Evolutionary conservation across 2,797 vertebrate species (phyloP), one percentile per base, ranked within the genome.

Genomic region (Sebastes ruberrimus): DNA sequence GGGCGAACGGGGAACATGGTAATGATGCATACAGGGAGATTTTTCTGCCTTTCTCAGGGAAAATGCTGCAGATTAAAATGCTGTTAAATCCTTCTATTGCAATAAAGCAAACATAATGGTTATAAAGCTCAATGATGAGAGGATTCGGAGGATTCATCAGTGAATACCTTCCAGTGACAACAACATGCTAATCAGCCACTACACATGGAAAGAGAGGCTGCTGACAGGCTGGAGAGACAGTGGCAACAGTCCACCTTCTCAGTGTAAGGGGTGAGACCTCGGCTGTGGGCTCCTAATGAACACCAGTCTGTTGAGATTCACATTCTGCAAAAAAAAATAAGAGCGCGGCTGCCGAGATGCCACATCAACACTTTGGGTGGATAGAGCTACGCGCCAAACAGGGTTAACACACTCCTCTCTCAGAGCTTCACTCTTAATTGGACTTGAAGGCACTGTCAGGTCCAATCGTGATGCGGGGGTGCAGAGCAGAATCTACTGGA

Each of bases 361-460:
- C 78, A 78, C 93, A 88, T 92, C 91, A 88, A 88, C 91, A 90
- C 92, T 86, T 92, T 89, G 84, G 88, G 86, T 81, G 86, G 88
- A 86, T 59, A 89, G 86, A 80, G 87, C 83, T 77, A 32, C 20
- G 66, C 62, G 78, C 86, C 92, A 91, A 91, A 88, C 86, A 88
- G 84, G 87, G 90, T 94, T 91, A 93, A 93, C 90, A 87, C 90
- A 87, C 90, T 91, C 66, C 77, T 84, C 86, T 91, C 87, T 89
- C 87, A 72, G 88, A 91, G 90, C 85, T 71, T 89, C 92, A 90
- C 79, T 94, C 89, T 88, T 95, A 94, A 95, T 95, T 93, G 92
- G 93, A 94, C 92, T 93, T 92, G 93, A 96, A 94, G 93, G 92
- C 93, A 92, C 90, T 94, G 93, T 96, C 94, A 94, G 86, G 90